These are phyloP conservation scores for Tethea ocularis DNA, from an alignment of 2,888 invertebrate genomes.

Conservation along the genomic window DNA sequence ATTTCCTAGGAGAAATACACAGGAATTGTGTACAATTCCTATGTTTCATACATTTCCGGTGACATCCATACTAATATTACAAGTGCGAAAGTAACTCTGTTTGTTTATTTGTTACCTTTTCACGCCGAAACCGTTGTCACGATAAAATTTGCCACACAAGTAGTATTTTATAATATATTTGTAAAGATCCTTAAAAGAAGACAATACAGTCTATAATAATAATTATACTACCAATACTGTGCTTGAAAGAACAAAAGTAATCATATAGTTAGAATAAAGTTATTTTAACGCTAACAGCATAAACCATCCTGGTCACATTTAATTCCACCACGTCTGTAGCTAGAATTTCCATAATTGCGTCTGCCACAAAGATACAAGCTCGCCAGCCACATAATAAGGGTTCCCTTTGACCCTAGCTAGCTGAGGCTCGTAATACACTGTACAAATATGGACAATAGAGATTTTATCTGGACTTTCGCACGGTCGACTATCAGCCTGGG, in stretches of 20 bases:
- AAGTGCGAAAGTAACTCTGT: too few relatives aligned
- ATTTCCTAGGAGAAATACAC: too few relatives aligned
- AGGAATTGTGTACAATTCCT: too few relatives aligned
- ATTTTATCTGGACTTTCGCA: conserved; percentile 68
- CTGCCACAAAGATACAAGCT: conserved; percentile 44
- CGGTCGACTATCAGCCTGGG: conserved; percentile 52
- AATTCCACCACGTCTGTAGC: conserved; percentile 35
- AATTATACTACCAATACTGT: neutral
- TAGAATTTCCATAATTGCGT: conserved; percentile 58
- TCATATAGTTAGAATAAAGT: neutral
- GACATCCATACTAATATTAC: too few relatives aligned
- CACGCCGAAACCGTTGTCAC: too few relatives aligned
- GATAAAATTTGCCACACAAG: too few relatives aligned
- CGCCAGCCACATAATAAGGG: conserved; percentile 61
- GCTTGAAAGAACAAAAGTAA: neutral
- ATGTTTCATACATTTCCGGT: too few relatives aligned
- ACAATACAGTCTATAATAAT: too few relatives aligned
- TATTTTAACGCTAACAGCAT: neutral
- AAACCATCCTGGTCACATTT: conserved; percentile 18
- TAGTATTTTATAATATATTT: too few relatives aligned
- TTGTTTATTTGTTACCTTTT: too few relatives aligned
- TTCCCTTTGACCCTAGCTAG: conserved; percentile 62
- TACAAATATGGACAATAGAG: conserved; percentile 64
- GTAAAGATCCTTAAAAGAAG: too few relatives aligned
- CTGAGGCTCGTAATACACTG: conserved; percentile 52